Percentiles rank a stretch among this genome's conserved stretches.
phyloP scores from a whole-genome alignment of 2,888 invertebrate genomes.

The Leistus spinibarbis region DNA sequence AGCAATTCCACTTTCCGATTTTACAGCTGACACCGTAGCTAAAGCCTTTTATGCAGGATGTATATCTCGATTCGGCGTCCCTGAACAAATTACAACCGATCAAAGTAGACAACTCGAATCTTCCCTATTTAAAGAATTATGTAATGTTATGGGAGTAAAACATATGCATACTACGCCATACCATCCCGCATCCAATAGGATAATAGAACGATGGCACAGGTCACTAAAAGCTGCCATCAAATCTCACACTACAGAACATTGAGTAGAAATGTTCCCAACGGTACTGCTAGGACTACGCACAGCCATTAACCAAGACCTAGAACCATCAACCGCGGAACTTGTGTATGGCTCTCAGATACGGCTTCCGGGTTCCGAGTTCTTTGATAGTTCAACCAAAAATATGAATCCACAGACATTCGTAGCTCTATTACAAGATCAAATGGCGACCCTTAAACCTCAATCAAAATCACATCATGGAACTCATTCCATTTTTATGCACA shows the following conservation, averaged over 20 bases:
- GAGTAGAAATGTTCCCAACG: background rate
- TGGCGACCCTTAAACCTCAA: slow-evolving; percentile 15
- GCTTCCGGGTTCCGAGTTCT: background rate
- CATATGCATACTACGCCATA: too few species aligned
- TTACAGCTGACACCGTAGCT: slow-evolving; percentile 42
- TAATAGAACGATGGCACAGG: too few species aligned
- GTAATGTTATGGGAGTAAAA: too few species aligned
- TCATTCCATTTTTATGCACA: slow-evolving; percentile 23
- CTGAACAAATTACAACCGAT: too few species aligned
- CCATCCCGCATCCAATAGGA: too few species aligned
- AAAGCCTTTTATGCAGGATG: slow-evolving; percentile 38
- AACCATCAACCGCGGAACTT: background rate
- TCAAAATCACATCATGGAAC: background rate
- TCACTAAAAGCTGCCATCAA: too few species aligned
- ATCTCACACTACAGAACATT: too few species aligned
- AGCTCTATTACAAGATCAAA: slow-evolving; percentile 5
- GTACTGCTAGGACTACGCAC: background rate
- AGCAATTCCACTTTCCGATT: slow-evolving; percentile 46
- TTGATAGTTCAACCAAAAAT: too few species aligned
- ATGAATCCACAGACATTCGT: too few species aligned
- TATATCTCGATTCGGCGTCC: slow-evolving; percentile 44
- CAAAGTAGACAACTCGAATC: too few species aligned
- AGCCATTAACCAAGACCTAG: background rate
- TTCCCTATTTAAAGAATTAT: too few species aligned
- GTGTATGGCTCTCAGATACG: background rate